Base-by-base conservation (phyloP, 2,888 invertebrate genomes). In the Conistra vaccinii region DNA sequence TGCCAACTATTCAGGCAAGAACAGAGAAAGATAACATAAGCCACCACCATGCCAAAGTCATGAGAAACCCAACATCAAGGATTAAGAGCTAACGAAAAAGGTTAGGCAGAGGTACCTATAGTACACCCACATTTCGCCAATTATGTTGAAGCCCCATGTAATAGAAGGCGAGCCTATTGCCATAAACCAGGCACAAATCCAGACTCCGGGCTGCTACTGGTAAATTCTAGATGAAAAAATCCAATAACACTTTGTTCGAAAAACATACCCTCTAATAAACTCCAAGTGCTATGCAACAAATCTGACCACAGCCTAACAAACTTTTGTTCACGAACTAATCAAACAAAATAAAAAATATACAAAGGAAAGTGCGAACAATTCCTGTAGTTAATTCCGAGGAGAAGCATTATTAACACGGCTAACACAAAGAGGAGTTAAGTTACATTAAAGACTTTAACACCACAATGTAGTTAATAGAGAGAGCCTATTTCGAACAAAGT, bases 331-430 rank as follows among this genome's bases (percentile, higher is more conserved):
- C 12, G 0, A 78, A 65, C 69, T 26, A 35, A 55, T 42, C 20
- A 61, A 77, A 76, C 74, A 35, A 74, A 57, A 58, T 61, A 67
- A 84, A 83, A 32, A 86, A 84, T 65, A 35, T 78, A 76, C 75
- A 77, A 69, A 60, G 61, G 26, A 55, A 76, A 81, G 68, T 66
- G 78, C 77, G 58, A 77, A 73, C 71, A 77, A 74, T 78, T 78
- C 69, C 70, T 73, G 72, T 66, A 72, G 78, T 80, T 83, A 82
- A 87, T 83, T 78, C 75, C 73, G n/a, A 58, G 58, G 51, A 76
- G 82, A 67, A 85, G 76, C 82, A 76, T 81, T 85, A 88, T 83
- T 86, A 86, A 86, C 83, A 80, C 73, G 80, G 78, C 61, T 79
- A 73, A 73, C 61, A 85, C 76, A 82, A 80, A 78, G 78, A 71